Base-by-base conservation (phyloP, 2,888 invertebrate genomes). In the Sipha maydis region DNA sequence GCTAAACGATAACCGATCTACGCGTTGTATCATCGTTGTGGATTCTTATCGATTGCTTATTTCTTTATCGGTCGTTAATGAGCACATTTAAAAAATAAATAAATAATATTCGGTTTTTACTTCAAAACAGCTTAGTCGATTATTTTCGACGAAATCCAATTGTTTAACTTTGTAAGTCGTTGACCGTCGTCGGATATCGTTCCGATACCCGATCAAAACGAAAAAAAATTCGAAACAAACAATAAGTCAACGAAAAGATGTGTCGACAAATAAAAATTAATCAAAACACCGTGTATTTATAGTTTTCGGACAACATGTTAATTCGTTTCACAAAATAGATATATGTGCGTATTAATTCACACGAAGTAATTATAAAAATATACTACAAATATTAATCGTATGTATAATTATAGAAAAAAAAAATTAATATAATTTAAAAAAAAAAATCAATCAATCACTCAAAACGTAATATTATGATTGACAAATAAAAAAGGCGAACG, bases 381-480 rank as follows among this genome's bases (percentile, higher is more conserved):
- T 61, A 61, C 25, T 61, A 61, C n/a, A 75, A 54, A 83, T 19
- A 73, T 73, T 69, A 34, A 83, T 54, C 31, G 83, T 80, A 61
- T 61, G 17, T 61, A 83, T 71, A 83, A 71, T 71, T 31, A 71
- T 71, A 48, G 25, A 83, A 71, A 83, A 34, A 31, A 71, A 83
- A 83, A 83, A 83, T 48, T 71, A 83, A 82, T 69, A 82, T 82
- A 69, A 82, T 83, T 82, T 71, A 25, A 48, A 19, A 56, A 78
- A 78, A 56, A 83, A 54, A 73, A 80, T 41, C 28, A 48, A 31
- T 71, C 9, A 54, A 82, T 14, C 48, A 21, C 56, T 38, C 61
- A 41, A 76, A 61, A 75, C 75, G 56, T 41, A 56, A 31, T 61
- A 48, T 34, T 84, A 75, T 17, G 71, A 75, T 84, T 76, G 67